A percentile compares a stretch with the other conserved stretches of the same genome.
Conservation (phyloP, 2,113 vertebrate genomes). For the human region DNA sequence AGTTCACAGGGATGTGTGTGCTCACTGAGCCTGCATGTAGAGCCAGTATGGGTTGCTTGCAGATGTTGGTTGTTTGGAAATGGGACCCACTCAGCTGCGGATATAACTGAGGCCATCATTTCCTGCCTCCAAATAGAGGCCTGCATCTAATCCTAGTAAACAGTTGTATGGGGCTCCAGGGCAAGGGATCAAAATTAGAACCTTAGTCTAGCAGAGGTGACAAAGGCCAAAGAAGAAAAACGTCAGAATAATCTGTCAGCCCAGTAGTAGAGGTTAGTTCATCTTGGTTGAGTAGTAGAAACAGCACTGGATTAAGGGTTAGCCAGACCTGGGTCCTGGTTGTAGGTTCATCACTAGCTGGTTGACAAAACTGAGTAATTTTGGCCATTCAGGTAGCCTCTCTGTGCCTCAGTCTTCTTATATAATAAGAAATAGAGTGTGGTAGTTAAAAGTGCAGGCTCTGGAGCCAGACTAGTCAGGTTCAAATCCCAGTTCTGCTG, state of each 20-base stretch:
- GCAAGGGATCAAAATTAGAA: background rate
- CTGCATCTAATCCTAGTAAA: background rate
- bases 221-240: background rate
- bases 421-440: background rate
- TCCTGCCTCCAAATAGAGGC: slow-evolving; percentile 6
- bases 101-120: background rate
- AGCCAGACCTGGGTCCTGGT: background rate
- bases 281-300: background rate
- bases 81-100: background rate
- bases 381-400: background rate
- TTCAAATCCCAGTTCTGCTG: slow-evolving; percentile 16
- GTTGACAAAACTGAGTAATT: background rate
- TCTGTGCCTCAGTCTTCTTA: background rate
- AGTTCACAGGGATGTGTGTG: background rate
- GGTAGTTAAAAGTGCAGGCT: background rate
- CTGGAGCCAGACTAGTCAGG: background rate
- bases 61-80: slow-evolving; percentile 5
- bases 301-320: background rate
- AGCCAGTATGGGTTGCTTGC: background rate
- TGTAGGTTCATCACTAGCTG: background rate
- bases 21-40: background rate
- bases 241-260: background rate
- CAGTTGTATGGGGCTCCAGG: background rate
- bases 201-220: background rate
- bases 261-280: background rate